Evolutionary conservation across 2,113 vertebrate species (phyloP), one percentile per base, ranked within the genome.

Genomic region (Chrysochloris asiatica): DNA sequence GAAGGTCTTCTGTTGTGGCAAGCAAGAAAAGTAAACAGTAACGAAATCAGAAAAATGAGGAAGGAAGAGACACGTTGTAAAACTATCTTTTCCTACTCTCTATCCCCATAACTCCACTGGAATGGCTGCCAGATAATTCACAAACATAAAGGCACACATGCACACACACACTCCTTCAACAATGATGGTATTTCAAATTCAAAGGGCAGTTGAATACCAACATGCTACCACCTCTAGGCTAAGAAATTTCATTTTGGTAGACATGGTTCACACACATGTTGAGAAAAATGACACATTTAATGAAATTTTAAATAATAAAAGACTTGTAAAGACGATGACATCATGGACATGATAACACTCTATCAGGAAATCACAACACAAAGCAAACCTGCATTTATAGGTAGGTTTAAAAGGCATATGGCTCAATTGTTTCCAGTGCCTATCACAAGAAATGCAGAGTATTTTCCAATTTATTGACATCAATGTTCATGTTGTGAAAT

Each of bases 271-370:
- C 22, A 89, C 54, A 84, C 26, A 30, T 77, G 54, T 33, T 93
- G 77, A 76, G 41, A 92, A 84, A 38, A 94, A 86, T 63, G 13
- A 88, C 67, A n/a, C 93, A 33, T 81, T 88, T 82, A 88, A 69
- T 88, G 73, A 94, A 89, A 88, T 85, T 8, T 48, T 93, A 93
- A 91, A 72, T 91, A 87, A 81, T 54, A 75, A 92, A 84, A 84
- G 41, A 82, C 75, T 19, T 88, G 22, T 73, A 83, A 94, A 84
- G 79, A 0, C 22, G 84, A 90, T 22, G 28, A 54, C 83, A 82
- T 85, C 85, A 63, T 90, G 83, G 75, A 63, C 21, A 83, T 45
- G 45, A n/a, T 59, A 78, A 11, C n/a, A 43, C 47, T 81, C 86
- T 84, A 88, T 88, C 56, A 78, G n/a, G 41, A 2, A 92, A 75